A percentile compares a stretch with the other conserved stretches of the same genome.
These are phyloP conservation scores for Euura saliciscinereae DNA, from an alignment of 1,140 invertebrate species.

Conservation along the genomic window DNA sequence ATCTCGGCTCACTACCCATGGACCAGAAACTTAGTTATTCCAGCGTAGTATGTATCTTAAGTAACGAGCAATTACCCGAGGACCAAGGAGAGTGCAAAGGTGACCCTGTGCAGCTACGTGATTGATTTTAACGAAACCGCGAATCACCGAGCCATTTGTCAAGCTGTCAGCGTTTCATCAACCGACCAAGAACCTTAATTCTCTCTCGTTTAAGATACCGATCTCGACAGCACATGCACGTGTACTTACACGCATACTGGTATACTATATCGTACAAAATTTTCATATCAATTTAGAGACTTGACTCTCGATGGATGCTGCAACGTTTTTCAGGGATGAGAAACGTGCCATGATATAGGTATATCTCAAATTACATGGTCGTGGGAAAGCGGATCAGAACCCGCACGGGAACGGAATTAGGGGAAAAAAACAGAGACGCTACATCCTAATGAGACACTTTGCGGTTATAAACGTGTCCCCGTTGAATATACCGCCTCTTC, in stretches of 20 bases:
- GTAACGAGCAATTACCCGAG: neutral
- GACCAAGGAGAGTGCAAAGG: neutral
- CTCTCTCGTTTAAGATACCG: neutral
- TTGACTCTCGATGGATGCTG: neutral
- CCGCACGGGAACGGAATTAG: neutral
- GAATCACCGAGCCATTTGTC: neutral
- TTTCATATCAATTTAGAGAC: neutral
- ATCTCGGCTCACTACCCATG: too few relatives aligned
- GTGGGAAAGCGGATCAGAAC: neutral
- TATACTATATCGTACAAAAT: neutral
- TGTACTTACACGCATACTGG: neutral
- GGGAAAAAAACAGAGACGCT: neutral
- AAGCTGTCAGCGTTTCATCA: conserved; percentile 4
- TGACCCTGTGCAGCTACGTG: neutral
- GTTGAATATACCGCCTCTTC: neutral
- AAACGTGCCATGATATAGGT: neutral
- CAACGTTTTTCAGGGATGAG: too few relatives aligned
- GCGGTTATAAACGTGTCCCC: conserved; percentile 1
- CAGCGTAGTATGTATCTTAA: neutral
- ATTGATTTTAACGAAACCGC: conserved; percentile 5
- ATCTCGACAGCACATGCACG: neutral
- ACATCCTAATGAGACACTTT: neutral
- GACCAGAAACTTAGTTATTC: too few relatives aligned
- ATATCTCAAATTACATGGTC: neutral
- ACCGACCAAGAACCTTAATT: neutral